Evolutionary conservation across 2,113 vertebrate genomes (phyloP).

Genomic region (Elachura formosa): DNA sequence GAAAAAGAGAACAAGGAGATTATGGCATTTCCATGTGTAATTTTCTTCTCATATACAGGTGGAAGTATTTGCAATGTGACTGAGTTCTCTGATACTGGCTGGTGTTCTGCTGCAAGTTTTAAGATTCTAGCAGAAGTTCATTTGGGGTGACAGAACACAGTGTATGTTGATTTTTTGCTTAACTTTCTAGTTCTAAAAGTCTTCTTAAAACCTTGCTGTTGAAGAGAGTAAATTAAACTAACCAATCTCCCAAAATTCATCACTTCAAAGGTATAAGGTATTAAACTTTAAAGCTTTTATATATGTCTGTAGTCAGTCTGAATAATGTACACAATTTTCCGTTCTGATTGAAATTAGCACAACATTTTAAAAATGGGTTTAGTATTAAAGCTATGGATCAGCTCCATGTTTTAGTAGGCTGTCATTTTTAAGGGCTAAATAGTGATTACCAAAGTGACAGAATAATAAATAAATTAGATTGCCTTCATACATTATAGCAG

Average conservation of each 20-base stretch:
- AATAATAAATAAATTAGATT: constrained; percentile 32
- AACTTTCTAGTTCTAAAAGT: background rate
- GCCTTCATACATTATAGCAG: background rate
- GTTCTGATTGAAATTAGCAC: background rate
- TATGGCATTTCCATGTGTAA: background rate
- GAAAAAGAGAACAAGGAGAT: background rate
- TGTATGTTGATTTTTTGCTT: background rate
- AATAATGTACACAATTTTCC: background rate
- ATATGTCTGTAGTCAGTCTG: background rate
- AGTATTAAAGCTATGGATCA: background rate
- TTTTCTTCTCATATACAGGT: background rate
- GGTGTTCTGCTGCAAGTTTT: background rate
- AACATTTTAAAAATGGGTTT: background rate
- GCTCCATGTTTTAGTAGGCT: background rate
- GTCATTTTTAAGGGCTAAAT: constrained; percentile 20
- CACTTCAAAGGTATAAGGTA: background rate
- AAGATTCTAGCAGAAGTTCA: background rate
- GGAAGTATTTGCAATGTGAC: background rate
- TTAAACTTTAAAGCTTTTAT: background rate
- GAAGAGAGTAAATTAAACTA: background rate
- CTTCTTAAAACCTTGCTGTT: background rate
- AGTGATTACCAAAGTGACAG: background rate
- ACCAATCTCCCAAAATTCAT: background rate
- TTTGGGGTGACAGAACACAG: background rate
- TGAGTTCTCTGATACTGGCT: background rate